Base-by-base conservation (phyloP, 2,888 invertebrate species). In the Dryocosmus kuriphilus region DNA sequence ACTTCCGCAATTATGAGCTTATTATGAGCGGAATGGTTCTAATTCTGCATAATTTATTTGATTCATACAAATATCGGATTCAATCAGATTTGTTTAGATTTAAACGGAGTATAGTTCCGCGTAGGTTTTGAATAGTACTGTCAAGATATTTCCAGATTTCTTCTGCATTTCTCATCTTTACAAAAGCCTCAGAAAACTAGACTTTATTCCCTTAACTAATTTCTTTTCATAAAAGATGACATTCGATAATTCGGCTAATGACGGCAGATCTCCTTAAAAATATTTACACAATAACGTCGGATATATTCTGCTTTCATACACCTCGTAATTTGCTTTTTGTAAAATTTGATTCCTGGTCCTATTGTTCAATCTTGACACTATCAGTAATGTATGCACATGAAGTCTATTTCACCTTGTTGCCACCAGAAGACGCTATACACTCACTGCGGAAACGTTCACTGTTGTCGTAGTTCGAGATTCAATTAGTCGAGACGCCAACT, bases 401-500 rank as follows among this genome's bases (percentile, higher is more conserved):
- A 74, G 35, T 74, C 16, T 32, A 60, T 30, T 57, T 60, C 14
- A 41, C 24, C 8, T 16, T 22, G 61, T 74, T 74, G 38, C 61
- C 60, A 57, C 74, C 60, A 74, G 74, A 74, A 35, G 61, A 74
- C 74, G 11, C 24, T 60, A 9, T 38, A 74, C 57, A 74, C 71
- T 51, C 60, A 60, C 75, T 73, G 62, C 75, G 22, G 51, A 79
- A 80, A 61, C 51, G 8, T 63, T 51, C 60, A 74, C 46, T 63
- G 55, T 32, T 75, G 22, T 65, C 35, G 24, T 27, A 38, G 51
- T 41, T 76, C 63, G 19, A 62, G 30, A 4, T 11, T 63, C n/a
- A n/a, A n/a, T n/a, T n/a, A n/a, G n/a, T n/a, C n/a, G n/a, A n/a
- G n/a, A n/a, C n/a, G n/a, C n/a, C n/a, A n/a, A n/a, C n/a, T n/a